Evolutionary conservation across 2,888 invertebrate genomes (phyloP), one percentile per base, ranked within the genome.

Genomic region (Ormyrus labotus): DNA sequence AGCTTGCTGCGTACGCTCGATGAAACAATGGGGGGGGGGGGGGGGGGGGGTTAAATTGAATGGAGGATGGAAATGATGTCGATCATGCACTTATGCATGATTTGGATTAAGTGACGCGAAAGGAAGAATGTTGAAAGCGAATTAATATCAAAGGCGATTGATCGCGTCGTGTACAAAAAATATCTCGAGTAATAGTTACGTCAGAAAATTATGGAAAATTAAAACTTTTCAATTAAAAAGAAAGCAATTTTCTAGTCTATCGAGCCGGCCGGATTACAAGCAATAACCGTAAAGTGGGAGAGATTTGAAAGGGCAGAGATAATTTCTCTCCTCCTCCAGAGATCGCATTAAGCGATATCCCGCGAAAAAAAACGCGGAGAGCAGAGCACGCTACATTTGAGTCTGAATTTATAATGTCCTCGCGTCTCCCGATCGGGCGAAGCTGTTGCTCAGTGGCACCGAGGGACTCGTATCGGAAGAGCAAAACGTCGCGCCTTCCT

Each of bases 361-460:
- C 84, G 82, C 81, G 83, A 85, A 86, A 89, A 88, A 50, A 58
- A n/a, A 45, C 9, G 60, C 64, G 88, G 87, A 89, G 4, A 4
- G 34, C 34, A 72, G 76, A 57, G 87, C 87, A 89, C 90, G 90
- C 88, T 90, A 90, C 89, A 89, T 90, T 90, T 90, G 89, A 88
- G 87, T 87, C 82, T 87, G 87, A 89, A 90, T 90, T 90, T 90
- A 90, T 89, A 90, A 90, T 90, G 87, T 87, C 85, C 85, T 71
- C 68, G 13, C 9, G 9, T 34, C 34, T 34, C 34, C 34, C 34
- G 53, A 67, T 63, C 67, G 55, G 34, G 0, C 68, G 10, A 45
- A 47, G 60, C 60, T 70, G 61, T 57, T 4, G 50, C 58, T 8
- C 19, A 53, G 6, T 45, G 9, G 60, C 53, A 67, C 70, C 72